A percentile compares a stretch with the other conserved stretches of the same genome.
These are phyloP conservation scores for Drosophila nikananu DNA, from an alignment of 1,140 invertebrate species.

Conservation along the genomic window DNA sequence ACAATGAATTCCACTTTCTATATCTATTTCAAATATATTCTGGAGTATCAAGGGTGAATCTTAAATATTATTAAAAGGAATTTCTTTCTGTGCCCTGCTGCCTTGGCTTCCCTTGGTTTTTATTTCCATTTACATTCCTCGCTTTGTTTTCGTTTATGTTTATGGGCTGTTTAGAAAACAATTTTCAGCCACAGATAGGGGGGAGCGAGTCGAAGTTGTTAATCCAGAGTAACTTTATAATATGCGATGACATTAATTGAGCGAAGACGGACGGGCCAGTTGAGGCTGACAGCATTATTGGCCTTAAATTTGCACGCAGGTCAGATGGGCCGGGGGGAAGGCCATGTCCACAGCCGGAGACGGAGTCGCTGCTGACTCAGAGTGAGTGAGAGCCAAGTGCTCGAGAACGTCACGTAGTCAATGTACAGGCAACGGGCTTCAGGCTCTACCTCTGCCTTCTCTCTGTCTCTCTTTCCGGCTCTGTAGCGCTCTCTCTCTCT, in stretches of 20 bases:
- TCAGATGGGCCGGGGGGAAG: conserved; percentile 11
- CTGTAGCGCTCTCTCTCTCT: conserved; percentile 9
- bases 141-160: conserved; percentile 82
- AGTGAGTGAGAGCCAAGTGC: conserved; percentile 47
- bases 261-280: conserved; percentile 67
- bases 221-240: conserved; percentile 74
- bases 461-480: background rate
- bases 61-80: background rate
- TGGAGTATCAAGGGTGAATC: too few species aligned
- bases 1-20: too few species aligned
- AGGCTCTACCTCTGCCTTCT: conserved; percentile 10
- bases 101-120: conserved; percentile 64
- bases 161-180: conserved; percentile 82
- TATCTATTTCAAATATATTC: too few species aligned
- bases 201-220: conserved; percentile 45
- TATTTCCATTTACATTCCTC: conserved; percentile 82
- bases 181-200: conserved; percentile 57
- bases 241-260: conserved; percentile 80
- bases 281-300: conserved; percentile 81
- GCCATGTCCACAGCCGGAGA: conserved; percentile 10
- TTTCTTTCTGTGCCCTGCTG: conserved; percentile 13
- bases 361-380: conserved; percentile 44
- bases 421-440: conserved; percentile 28
- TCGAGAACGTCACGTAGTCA: conserved; percentile 54
- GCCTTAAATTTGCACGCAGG: conserved; percentile 69